These are phyloP conservation scores for Mongoloraphidia duomilia DNA, from an alignment of 2,888 invertebrate species.

Conservation along the genomic window DNA sequence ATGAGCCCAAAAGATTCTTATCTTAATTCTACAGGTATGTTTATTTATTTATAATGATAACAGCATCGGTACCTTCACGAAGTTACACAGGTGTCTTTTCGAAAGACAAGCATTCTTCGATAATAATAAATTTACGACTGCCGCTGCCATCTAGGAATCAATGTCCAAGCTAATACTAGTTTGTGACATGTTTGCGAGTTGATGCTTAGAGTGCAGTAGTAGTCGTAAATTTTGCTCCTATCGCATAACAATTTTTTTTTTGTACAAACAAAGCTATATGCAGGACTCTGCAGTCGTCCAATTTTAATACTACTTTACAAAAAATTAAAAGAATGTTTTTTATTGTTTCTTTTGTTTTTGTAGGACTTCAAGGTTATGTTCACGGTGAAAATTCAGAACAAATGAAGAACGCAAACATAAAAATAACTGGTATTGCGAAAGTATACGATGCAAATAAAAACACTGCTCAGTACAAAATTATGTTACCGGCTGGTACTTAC, in stretches of 20 bases:
- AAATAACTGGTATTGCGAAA: constrained; percentile 42
- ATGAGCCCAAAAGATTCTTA: no score
- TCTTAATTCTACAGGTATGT: constrained; percentile 48
- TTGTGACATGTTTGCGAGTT: no score
- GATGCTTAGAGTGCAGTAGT: no score
- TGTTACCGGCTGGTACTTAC: constrained; percentile 55
- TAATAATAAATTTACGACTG: no score
- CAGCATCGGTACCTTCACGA: neutral
- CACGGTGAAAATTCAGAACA: constrained; percentile 46
- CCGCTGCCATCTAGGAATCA: no score
- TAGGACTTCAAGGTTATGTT: constrained; percentile 59
- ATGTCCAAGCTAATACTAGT: no score
- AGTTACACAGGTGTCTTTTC: no score
- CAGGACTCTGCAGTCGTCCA: neutral
- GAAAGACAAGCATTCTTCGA: no score
- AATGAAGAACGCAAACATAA: constrained; percentile 55
- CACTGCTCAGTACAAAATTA: constrained; percentile 54
- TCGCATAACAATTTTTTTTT: neutral
- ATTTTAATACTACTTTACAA: neutral
- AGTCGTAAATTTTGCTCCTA: no score
- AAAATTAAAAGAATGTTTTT: neutral
- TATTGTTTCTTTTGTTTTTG: constrained; percentile 6
- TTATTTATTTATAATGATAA: neutral
- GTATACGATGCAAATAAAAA: constrained; percentile 49
- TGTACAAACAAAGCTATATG: neutral